These are phyloP conservation scores for Clytia hemisphaerica DNA, from an alignment of 30 jellyfish, hydroid and myxozoan species.

Conservation along the genomic window DNA sequence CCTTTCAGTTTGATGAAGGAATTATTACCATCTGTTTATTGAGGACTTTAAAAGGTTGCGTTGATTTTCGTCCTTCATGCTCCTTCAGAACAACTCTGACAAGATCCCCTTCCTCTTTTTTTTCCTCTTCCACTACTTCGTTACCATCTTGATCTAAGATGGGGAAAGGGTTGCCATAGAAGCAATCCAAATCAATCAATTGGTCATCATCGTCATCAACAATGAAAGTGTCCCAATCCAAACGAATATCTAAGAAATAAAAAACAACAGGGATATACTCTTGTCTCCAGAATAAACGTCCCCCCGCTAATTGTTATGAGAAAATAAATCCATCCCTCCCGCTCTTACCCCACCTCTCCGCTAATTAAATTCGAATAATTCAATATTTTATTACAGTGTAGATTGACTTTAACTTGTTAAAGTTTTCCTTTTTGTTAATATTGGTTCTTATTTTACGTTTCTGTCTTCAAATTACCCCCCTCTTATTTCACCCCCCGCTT, in stretches of 20 bases:
- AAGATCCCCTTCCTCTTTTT: constrained; percentile 7
- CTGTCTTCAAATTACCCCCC: too few relatives aligned
- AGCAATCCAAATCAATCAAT: constrained; percentile 55
- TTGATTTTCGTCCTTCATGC: constrained; percentile 50
- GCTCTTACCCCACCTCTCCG: too few relatives aligned
- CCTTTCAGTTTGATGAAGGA: neutral
- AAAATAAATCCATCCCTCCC: too few relatives aligned
- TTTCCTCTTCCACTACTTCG: constrained; percentile 28
- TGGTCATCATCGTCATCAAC: constrained; percentile 52
- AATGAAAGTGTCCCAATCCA: constrained; percentile 76
- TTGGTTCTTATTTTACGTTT: too few relatives aligned
- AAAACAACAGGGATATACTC: too few relatives aligned
- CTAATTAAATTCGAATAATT: too few relatives aligned
- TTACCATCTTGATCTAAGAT: constrained; percentile 40
- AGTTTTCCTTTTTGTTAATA: too few relatives aligned
- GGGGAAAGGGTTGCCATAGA: constrained; percentile 86
- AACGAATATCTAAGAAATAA: constrained; percentile 54
- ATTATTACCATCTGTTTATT: constrained; percentile 62
- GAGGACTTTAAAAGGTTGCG: constrained; percentile 50
- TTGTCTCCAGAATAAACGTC: too few relatives aligned
- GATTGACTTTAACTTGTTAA: too few relatives aligned
- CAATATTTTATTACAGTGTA: too few relatives aligned
- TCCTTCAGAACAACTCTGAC: constrained; percentile 51
- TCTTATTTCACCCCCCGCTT: too few relatives aligned
- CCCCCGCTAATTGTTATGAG: too few relatives aligned